These are phyloP conservation scores for Phasianus colchicus DNA, from an alignment of 2,113 vertebrate genomes.

Conservation along the genomic window DNA sequence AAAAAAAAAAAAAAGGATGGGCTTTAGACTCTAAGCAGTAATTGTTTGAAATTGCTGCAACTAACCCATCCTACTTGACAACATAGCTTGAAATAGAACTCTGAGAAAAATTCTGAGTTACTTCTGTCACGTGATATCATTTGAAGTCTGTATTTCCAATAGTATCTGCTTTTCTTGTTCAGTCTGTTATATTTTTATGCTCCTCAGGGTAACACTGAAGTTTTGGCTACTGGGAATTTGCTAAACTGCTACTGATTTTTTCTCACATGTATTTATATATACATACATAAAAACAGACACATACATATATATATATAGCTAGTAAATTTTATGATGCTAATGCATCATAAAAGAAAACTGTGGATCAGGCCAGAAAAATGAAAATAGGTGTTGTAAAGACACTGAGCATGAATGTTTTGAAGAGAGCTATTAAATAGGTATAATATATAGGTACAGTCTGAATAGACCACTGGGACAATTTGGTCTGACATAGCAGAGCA, in stretches of 20 bases:
- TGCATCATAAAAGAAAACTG: neutral
- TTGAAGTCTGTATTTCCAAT: neutral
- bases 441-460: neutral
- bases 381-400: neutral
- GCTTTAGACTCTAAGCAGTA: neutral
- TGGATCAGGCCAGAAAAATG: neutral
- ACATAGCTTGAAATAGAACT: neutral
- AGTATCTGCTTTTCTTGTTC: neutral
- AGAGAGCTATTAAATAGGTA: neutral
- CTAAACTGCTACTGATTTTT: neutral
- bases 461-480: neutral
- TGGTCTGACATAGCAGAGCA: neutral
- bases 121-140: neutral
- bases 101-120: neutral
- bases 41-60: neutral
- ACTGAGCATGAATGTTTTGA: neutral
- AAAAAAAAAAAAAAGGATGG: neutral
- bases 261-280: neutral
- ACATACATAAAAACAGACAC: too few relatives aligned
- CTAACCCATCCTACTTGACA: neutral
- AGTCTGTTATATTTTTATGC: neutral
- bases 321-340: neutral
- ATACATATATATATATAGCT: neutral
- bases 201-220: neutral
- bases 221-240: neutral